Evolutionary conservation across 2,113 vertebrate genomes (phyloP), one percentile per base, ranked within the genome.

Genomic region (Platysternon megacephalum): DNA sequence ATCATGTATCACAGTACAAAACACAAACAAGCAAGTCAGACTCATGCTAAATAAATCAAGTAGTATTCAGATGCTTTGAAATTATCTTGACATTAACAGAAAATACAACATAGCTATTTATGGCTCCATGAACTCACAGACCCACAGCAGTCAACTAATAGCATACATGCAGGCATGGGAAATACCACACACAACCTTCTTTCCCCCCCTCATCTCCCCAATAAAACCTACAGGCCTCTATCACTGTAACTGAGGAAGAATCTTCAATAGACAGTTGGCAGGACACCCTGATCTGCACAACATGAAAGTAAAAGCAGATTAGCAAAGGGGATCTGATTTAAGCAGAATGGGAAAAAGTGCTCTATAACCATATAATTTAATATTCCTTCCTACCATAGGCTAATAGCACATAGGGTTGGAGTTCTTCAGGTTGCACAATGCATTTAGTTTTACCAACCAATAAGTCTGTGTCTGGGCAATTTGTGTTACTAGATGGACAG

Each of bases 21-120:
- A 72, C 90, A 93, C 12, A 61, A 74, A 80, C 91, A 95, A 92
- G 76, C 88, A 91, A 22, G 52, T 1, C 24, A 83, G 84, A 1
- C 74, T 94, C 97, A 97, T 97, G 96, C 97, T 95, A 94, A 72
- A 51, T 12, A 1, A 49, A 42, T 1, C 1, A 55, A 83, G n/a
- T 52, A 81, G 68, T 2, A 53, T 68, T 58, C 32, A 35, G 78
- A 0, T 32, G 52, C 1, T 78, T 6, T 4, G 61, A 86, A 94
- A 88, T 87, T 85, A 78, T 94, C 58, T 10, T 0, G 0, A 46
- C 21, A n/a, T 39, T 0, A 7, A 82, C 16, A 72, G n/a, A 83
- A 19, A 87, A 65, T 51, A 39, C 32, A 26, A 1, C 3, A 49
- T 0, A 3, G 48, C 49, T 84, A 48, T 17, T 19, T 82, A 58